Evolutionary conservation across 2,113 vertebrate genomes (phyloP).

Genomic region (Rafetus swinhoei): DNA sequence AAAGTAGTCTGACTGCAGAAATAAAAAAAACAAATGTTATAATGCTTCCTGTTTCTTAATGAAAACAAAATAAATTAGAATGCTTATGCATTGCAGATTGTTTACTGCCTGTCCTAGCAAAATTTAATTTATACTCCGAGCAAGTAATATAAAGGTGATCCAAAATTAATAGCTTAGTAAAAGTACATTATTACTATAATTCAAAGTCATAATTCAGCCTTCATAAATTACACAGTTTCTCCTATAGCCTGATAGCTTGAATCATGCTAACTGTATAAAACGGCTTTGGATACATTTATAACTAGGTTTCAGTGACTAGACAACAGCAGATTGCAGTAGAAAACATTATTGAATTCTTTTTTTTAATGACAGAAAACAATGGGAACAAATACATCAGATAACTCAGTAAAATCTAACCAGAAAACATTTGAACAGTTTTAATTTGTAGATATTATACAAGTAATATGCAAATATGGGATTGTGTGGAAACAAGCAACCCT

Average conservation of each 20-base stretch:
- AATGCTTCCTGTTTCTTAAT: background rate
- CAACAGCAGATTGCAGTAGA: background rate
- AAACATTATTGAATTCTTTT: background rate
- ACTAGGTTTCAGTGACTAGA: background rate
- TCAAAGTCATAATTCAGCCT: conserved; percentile 43
- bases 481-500: background rate
- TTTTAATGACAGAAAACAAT: background rate
- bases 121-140: conserved; percentile 38
- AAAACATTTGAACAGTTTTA: background rate
- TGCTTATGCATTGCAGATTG: background rate
- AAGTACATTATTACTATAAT: conserved; percentile 19
- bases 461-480: background rate
- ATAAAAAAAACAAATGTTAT: conserved; percentile 8
- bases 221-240: conserved; percentile 24
- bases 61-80: conserved; percentile 4
- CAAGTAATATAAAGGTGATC: conserved; percentile 33
- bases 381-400: background rate
- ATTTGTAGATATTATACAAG: background rate
- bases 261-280: background rate
- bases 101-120: conserved; percentile 11
- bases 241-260: background rate
- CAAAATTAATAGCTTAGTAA: conserved; percentile 53
- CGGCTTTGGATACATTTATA: background rate
- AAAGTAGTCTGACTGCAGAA: background rate
- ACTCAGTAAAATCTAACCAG: background rate